phyloP scores from a whole-genome alignment of 1,140 invertebrate species.

The Pissodes strobi region DNA sequence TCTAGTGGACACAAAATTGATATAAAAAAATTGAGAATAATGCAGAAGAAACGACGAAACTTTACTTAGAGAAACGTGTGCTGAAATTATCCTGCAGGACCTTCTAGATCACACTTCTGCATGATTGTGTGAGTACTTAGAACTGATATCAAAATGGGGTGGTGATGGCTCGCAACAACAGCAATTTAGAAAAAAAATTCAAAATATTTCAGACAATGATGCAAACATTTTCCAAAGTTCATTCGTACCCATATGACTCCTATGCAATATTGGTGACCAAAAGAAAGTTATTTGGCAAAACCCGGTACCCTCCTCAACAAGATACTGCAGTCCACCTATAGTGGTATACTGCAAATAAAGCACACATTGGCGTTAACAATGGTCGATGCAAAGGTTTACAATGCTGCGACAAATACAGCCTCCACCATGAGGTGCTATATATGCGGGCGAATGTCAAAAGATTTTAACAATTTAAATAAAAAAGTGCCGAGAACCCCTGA shows the following conservation, averaged over 20 bases:
- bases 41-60: too few relatives aligned
- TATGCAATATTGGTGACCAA: constrained; percentile 20
- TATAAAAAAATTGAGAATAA: too few relatives aligned
- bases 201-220: constrained; percentile 34
- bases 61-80: constrained; percentile 1
- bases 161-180: constrained; percentile 33
- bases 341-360: constrained; percentile 35
- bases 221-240: constrained; percentile 41
- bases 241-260: constrained; percentile 48
- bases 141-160: constrained; percentile 27
- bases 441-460: constrained; percentile 41
- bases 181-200: constrained; percentile 46
- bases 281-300: constrained; percentile 49
- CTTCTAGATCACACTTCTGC: background rate
- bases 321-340: constrained; percentile 44
- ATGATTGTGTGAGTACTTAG: background rate
- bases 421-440: constrained; percentile 40
- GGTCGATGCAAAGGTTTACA: constrained; percentile 57
- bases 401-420: constrained; percentile 54
- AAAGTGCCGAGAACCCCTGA: too few relatives aligned
- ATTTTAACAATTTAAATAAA: constrained; percentile 41
- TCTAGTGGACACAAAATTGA: too few relatives aligned
- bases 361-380: constrained; percentile 48
- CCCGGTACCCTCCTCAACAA: constrained; percentile 37
- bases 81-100: background rate